Conservation (phyloP, 1,140 invertebrate species). For the Proales similis region DNA sequence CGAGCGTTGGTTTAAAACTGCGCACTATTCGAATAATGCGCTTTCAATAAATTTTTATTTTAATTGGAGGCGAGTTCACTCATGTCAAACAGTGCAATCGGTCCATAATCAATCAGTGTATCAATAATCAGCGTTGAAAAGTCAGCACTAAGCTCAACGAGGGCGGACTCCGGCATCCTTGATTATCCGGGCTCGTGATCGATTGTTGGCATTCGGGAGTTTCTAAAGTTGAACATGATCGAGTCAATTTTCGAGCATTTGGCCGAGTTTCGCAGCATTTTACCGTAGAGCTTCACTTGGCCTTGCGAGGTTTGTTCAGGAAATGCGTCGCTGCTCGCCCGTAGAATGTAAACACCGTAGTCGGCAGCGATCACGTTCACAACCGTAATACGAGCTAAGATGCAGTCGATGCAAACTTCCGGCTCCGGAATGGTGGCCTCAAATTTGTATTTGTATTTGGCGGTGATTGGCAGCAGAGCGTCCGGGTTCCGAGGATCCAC, state of each 20-base stretch:
- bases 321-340: neutral
- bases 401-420: neutral
- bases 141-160: too few relatives aligned
- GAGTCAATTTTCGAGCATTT: neutral
- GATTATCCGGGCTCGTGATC: conserved; percentile 35
- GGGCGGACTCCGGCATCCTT: conserved; percentile 36
- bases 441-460: too few relatives aligned
- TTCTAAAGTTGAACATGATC: conserved; percentile 25
- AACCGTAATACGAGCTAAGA: neutral
- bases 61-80: too few relatives aligned
- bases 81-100: too few relatives aligned
- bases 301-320: neutral
- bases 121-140: too few relatives aligned
- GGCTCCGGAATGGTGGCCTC: neutral
- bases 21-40: too few relatives aligned
- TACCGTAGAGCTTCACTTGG: too few relatives aligned
- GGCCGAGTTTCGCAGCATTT: neutral
- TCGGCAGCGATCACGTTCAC: neutral
- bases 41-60: too few relatives aligned
- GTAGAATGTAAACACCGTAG: neutral
- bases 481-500: neutral
- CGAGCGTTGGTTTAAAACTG: too few relatives aligned
- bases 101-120: too few relatives aligned
- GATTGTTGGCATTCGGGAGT: conserved; percentile 37
- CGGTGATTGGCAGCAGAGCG: neutral